Base-by-base conservation (phyloP, 2,113 vertebrate species). In the Sclerurus mexicanus region DNA sequence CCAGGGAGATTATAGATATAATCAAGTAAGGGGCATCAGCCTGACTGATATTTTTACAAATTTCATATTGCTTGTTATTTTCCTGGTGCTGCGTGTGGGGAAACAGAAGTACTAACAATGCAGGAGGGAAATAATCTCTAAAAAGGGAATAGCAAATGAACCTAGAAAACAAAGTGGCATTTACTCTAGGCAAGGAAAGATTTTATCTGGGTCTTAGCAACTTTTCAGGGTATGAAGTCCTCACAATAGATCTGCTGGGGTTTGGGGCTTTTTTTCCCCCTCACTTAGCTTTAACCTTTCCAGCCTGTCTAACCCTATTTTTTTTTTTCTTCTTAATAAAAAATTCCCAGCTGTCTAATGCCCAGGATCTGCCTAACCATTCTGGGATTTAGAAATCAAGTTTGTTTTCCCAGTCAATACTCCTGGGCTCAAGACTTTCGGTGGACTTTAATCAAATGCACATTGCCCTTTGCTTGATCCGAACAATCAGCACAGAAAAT, bases 401-500 rank as follows among this genome's bases (percentile, higher is more conserved):
- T 56, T 87, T 85, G 25, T 56, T 72, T 96, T 85, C n/a, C 75
- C 30, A 56, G 68, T 84, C 7, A 19, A 44, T 72, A 55, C 1
- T 20, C 50, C 67, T 27, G 52, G 53, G 80, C 86, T 91, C 19
- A 67, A 76, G 59, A 47, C 30, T 87, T 88, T 53, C 85, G 86
- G 78, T 90, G 59, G 93, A 96, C 90, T 96, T 96, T 94, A 96
- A 95, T 97, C 95, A 95, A 95, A 93, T 77, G 53, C 90, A 92
- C 64, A 72, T 46, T 94, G 91, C 75, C 90, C 94, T 93, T 78
- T 95, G 71, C 84, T 96, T 97, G 90, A 96, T 95, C 86, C 3
- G 55, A 94, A 91, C 91, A 96, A 96, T 96, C 96, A 91, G 86
- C 94, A 96, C 73, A 94, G 96, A 96, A 97, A 75, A 97, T 95